These are phyloP conservation scores for Psittacula cyanocephala DNA, from an alignment of 2,113 vertebrate genomes.

Conservation along the genomic window DNA sequence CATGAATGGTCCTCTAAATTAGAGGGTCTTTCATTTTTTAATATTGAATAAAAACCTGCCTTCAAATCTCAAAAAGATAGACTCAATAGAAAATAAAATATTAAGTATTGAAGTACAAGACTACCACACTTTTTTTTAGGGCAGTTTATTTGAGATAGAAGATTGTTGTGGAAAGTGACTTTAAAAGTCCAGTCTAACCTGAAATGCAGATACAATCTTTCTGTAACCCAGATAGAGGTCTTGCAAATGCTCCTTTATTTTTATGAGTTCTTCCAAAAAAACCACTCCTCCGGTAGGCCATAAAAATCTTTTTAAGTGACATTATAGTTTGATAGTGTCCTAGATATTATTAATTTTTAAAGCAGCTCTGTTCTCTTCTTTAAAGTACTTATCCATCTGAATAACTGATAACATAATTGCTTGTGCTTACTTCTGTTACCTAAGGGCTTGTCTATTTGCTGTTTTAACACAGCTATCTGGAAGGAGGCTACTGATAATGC, in stretches of 20 bases:
- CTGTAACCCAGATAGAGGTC: background rate
- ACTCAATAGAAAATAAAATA: background rate
- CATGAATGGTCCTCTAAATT: background rate
- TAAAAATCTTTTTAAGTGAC: background rate
- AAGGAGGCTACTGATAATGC: background rate
- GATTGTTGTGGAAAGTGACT: background rate
- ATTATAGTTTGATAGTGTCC: conserved; percentile 29
- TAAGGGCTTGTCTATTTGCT: background rate
- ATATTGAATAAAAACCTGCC: background rate
- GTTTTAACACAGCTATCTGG: background rate
- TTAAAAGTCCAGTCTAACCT: background rate
- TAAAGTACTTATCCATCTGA: conserved; percentile 78
- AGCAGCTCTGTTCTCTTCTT: conserved; percentile 65
- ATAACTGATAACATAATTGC: conserved; percentile 79
- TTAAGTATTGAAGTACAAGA: background rate
- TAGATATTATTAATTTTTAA: conserved; percentile 78
- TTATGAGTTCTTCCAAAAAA: conserved; percentile 21
- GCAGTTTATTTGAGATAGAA: background rate
- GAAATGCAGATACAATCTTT: background rate
- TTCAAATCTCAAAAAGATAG: background rate
- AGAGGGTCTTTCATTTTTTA: background rate
- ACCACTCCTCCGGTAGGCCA: background rate
- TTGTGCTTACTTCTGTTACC: conserved; percentile 35
- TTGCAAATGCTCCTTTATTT: conserved; percentile 28
- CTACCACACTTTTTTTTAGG: background rate